phyloP scores from a whole-genome alignment of 2,797 vertebrate genomes.

The Tachyglossus aculeatus region DNA sequence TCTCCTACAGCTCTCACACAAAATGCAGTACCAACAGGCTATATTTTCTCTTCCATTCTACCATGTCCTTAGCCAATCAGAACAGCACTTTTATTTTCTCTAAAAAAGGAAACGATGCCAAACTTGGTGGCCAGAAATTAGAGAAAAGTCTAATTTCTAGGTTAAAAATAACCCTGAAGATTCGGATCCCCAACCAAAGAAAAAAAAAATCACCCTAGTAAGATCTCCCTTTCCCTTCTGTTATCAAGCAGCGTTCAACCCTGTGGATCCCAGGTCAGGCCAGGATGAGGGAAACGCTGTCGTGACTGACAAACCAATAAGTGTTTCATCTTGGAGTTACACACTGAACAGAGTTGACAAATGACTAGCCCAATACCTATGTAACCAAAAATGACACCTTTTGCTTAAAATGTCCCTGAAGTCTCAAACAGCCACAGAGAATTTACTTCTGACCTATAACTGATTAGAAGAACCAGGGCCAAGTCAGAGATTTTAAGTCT shows the following conservation, averaged over 20 bases:
- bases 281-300: background rate
- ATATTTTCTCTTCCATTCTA: background rate
- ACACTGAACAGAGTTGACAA: conserved; percentile 9
- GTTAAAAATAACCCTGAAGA: conserved; percentile 21
- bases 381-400: too few relatives aligned
- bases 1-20: background rate
- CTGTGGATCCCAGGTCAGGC: background rate
- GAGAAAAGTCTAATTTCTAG: background rate
- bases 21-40: background rate
- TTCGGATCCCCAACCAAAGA: background rate
- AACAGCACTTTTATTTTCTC: conserved; percentile 6
- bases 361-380: conserved; percentile 13
- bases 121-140: conserved; percentile 4
- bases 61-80: background rate
- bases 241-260: conserved; percentile 18
- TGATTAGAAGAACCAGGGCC: too few relatives aligned
- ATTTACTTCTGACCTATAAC: too few relatives aligned
- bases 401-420: too few relatives aligned
- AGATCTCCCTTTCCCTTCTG: background rate
- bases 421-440: too few relatives aligned
- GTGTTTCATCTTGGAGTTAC: conserved; percentile 15
- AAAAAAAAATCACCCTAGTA: background rate
- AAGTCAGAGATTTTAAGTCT: too few relatives aligned
- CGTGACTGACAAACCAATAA: background rate
- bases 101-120: conserved; percentile 12